Evolutionary conservation across 2,888 invertebrate species (phyloP), one percentile per base, ranked within the genome.

Genomic region (Trypoxylon attenuatum): DNA sequence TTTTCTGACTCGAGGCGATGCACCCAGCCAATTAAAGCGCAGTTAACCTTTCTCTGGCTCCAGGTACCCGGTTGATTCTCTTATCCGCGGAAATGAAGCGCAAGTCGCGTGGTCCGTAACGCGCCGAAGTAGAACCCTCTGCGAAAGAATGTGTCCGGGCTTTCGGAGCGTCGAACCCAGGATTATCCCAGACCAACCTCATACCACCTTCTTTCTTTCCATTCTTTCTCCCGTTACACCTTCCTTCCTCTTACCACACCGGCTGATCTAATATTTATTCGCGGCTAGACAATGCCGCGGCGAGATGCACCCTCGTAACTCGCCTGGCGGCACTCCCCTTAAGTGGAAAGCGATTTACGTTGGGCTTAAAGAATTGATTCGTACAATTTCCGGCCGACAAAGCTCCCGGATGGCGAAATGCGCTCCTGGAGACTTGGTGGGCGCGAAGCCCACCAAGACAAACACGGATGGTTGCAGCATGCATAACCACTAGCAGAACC

Each of bases 21-120:
- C 70, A 63, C 63, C 69, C 63, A 59, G 66, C 77, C 76, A 76
- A 76, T 76, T 76, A 76, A 76, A 76, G 62, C 61, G 58, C 73
- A 73, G 76, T 76, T 76, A 75, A 73, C 74, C 75, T 71, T 69
- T 59, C 69, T 66, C 64, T 47, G 50, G 33, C 21, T 38, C 33
- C 59, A 57, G 51, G 43, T 59, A 46, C 23, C 46, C 25, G 52
- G 64, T 71, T 76, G 71, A 71, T 72, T 75, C 68, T 62, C 64
- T 73, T 71, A 73, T 73, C 70, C 63, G 61, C 42, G 47, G 71
- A 60, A 65, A 70, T 64, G 63, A 67, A 59, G 66, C 60, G 56
- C 54, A 79, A 77, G 76, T 69, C 53, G 59, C 60, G 43, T 64
- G 47, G 51, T 45, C 53, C 33, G 13, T 33, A 13, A 10, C 33